Evolutionary conservation across 2,797 vertebrate genomes (phyloP), one percentile per base, ranked within the genome.

Genomic region (Crocidura indochinensis): DNA sequence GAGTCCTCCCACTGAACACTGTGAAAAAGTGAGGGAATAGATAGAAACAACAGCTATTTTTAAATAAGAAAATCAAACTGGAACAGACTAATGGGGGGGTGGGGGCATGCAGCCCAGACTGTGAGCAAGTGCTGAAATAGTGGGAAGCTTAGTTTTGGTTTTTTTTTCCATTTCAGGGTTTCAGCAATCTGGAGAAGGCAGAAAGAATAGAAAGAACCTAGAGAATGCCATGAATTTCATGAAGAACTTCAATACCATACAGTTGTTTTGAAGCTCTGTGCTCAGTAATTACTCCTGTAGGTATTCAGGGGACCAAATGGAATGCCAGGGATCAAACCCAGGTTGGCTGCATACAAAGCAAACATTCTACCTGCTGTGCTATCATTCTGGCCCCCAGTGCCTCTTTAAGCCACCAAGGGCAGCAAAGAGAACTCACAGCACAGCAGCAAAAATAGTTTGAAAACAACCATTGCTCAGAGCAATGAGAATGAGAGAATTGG

Each of bases 11-110:
- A n/a, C 11, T 26, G 74, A 1, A 12, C 24, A 5, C 29, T 65
- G 20, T 17, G 89, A 44, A 15, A 85, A 94, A 53, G 53, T 19
- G 27, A 65, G 47, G 31, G 76, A 56, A 82, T 47, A 60, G 6
- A 20, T 8, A 15, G 56, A 60, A 60, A 60, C 1, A 24, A 24
- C 29, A 19, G 68, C 56, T 47, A 22, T 5, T n/a, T 72, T 62
- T 17, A 92, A 67, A 74, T n/a, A 76, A 83, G n/a, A 85, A 64
- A 79, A 62, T 51, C 24, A 75, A 84, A 67, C 2, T 29, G 26
- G 31, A n/a, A 9, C 17, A 72, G 53, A 31, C 7, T 69, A 76
- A 72, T 0, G 19, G 6, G 38, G 64, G 46, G 38, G 38, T 2
- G 38, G 38, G 38, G 38, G 2, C n/a, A 74, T 73, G 26, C 77